Percentiles rank a stretch among this genome's conserved stretches.
phyloP scores from a whole-genome alignment of 2,888 invertebrate species.

The Cosmia pyralina region DNA sequence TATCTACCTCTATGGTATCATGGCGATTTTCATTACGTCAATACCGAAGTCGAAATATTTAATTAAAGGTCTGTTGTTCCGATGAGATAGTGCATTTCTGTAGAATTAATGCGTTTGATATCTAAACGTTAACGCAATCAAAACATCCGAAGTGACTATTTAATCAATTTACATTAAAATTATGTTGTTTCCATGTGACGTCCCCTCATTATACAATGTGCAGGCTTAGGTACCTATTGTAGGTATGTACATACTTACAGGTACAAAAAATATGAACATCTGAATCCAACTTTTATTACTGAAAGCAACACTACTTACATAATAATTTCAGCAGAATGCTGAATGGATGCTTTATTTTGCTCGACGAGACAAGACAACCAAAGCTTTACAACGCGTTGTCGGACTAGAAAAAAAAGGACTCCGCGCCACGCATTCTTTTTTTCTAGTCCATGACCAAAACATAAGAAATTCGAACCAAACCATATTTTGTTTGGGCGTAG shows the following conservation, averaged over 20 bases:
- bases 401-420: too few relatives aligned
- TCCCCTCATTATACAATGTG: too few relatives aligned
- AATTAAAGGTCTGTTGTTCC: constrained; percentile 1
- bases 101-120: constrained; percentile 4
- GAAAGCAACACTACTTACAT: not conserved
- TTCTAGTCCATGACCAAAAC: too few relatives aligned
- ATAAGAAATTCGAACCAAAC: not conserved
- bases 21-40: not conserved
- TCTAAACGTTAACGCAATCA: not conserved
- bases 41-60: constrained; percentile 7
- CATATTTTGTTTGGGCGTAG: not conserved
- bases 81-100: constrained; percentile 20
- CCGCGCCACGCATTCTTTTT: too few relatives aligned
- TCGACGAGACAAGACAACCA: not conserved
- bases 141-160: not conserved
- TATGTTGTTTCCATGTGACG: not conserved
- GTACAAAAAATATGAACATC: not conserved
- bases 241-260: too few relatives aligned
- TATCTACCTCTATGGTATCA: not conserved
- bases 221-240: not conserved
- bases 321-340: not conserved
- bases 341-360: not conserved
- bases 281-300: not conserved
- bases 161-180: not conserved
- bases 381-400: too few relatives aligned